Evolutionary conservation across 2,797 vertebrate genomes (phyloP).

Genomic region (Propithecus perrieri): DNA sequence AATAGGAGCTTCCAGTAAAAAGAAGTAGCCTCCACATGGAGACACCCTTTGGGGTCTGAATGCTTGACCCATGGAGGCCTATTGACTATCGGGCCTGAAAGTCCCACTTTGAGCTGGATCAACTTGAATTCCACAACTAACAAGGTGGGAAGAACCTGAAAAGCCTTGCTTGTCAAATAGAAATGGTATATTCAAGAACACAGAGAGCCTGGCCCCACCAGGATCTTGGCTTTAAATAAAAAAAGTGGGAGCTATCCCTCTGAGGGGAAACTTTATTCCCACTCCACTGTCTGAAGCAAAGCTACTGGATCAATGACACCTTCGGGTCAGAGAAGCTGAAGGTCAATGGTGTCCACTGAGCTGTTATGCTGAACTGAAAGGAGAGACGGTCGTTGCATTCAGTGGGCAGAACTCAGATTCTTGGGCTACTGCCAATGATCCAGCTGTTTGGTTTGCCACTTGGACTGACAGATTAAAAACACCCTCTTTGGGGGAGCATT

Average conservation of each 20-base stretch:
- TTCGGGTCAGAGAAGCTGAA: neutral
- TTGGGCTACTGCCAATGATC: neutral
- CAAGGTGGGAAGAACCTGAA: neutral
- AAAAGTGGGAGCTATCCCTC: neutral
- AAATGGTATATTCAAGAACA: neutral
- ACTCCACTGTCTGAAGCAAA: neutral
- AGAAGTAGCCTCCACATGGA: neutral
- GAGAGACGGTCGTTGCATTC: neutral
- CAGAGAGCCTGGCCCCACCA: neutral
- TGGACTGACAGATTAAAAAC: slow-evolving; percentile 17
- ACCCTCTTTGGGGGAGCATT: neutral
- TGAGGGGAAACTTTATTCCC: neutral
- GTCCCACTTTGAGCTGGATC: neutral
- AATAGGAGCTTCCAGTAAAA: neutral
- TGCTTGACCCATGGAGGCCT: neutral
- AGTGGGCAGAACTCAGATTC: neutral
- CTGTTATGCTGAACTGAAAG: neutral
- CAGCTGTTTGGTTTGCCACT: neutral
- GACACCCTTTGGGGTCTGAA: neutral
- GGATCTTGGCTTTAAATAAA: neutral
- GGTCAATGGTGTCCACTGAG: no score
- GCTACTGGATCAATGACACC: neutral
- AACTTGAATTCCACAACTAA: neutral
- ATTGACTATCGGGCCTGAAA: neutral
- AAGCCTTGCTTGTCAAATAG: neutral